Base-by-base conservation (phyloP, 2,797 vertebrate genomes). In the Sebastes hubbsi region DNA sequence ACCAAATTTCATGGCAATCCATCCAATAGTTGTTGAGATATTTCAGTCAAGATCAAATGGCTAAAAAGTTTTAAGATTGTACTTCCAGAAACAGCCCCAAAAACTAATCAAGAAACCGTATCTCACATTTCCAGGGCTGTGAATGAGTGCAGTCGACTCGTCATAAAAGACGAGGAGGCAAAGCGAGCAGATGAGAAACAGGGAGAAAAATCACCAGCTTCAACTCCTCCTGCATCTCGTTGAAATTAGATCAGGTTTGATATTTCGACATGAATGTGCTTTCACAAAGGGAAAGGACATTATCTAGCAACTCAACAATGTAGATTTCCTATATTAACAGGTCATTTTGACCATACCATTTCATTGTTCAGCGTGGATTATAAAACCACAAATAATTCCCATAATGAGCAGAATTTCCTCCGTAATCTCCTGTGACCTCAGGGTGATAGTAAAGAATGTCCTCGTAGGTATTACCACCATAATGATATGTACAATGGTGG, bases 401-500 rank as follows among this genome's bases (percentile, higher is more conserved):
- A 84, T 86, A 88, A 89, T 82, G 78, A 77, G 70, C 24, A 66
- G 16, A 78, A 30, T 66, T 83, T 75, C 62, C 46, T 60, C 63
- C 36, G 32, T 72, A 78, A 91, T 90, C 77, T 70, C 49, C 67
- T 78, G 30, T 70, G 69, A 82, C 80, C 27, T 72, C 59, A 9
- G 63, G 65, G 87, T 80, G 55, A 83, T 46, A 72, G 59, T 71
- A 75, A 80, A 83, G 79, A 79, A 86, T 56, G 25, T 78, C 85
- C 89, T 87, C 8, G 38, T 68, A 90, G 90, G 88, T 91, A 84
- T 79, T 27, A 27, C 82, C 34, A 42, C 55, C 30, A 80, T 85
- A 83, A 87, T 90, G 75, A 86, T 87, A 79, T 76, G 83, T 84
- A 89, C 89, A 88, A 90, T 84, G 82, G 85, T 87, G 81, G 70